Base-by-base conservation (phyloP, 2,888 invertebrate genomes). In the Acheta domesticus region DNA sequence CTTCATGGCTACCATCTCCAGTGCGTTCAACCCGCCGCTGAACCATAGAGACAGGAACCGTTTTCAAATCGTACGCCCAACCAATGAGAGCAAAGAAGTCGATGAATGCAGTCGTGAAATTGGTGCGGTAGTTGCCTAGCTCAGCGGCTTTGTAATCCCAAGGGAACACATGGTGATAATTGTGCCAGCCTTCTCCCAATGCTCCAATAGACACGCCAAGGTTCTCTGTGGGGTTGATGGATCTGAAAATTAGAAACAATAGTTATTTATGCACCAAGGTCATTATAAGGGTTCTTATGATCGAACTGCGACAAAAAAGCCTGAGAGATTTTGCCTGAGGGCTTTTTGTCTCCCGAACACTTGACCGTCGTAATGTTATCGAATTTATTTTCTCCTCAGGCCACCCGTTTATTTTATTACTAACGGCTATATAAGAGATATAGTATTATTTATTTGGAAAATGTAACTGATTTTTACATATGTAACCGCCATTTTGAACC, bases 111-210 rank as follows among this genome's bases (percentile, higher is more conserved):
- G 94, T 93, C 0, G 95, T 94, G 83, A 93, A 88, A 86, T 96
- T 96, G 2, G 20, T 5, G 19, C n/a, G 20, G 86, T 91, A 91
- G 84, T 91, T 91, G 36, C 94, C 94, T 73, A 93, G 89, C 85
- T 95, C 95, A 20, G 94, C 92, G 4, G 95, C 93, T 85, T 93
- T 92, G 89, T 95, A 95, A 85, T 95, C 95, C 92, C 93, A 94
- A 11, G 95, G 95, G 89, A 95, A 95, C 8, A 87, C 86, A 83
- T 90, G 90, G 83, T 90, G 90, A 84, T 89, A 90, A 84, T 90
- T 90, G 85, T 90, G 90, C 87, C 89, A 90, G 12, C 90, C 90
- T 83, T 88, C 87, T n/a, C 87, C 86, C 74, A 85, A 81, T 0
- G 87, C 87, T 75, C 86, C 84, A 23, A 88, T 82, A 1, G 88